Evolutionary conservation across 2,888 invertebrate genomes (phyloP).

Genomic region (Torymus texanus): DNA sequence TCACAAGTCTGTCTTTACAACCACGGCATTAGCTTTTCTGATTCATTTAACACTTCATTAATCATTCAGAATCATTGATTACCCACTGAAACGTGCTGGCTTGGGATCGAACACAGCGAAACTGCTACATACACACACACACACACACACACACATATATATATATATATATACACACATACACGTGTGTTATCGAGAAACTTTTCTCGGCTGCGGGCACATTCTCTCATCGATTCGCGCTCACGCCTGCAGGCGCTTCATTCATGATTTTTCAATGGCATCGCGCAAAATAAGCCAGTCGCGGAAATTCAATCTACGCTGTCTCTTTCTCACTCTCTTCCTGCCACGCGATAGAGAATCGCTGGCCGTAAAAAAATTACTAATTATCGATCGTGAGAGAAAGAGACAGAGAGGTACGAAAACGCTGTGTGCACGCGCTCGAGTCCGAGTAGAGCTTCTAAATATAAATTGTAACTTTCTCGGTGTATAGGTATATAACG

Average conservation of each 20-base stretch:
- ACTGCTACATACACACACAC: no score
- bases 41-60: no score
- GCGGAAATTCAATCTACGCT: slow-evolving; percentile 4
- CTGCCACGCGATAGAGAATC: not conserved
- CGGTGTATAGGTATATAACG: not conserved
- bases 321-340: no score
- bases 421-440: not conserved
- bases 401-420: not conserved
- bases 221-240: not conserved
- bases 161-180: no score
- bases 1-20: no score
- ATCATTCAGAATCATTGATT: no score
- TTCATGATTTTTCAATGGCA: slow-evolving; percentile 9
- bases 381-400: slow-evolving; percentile 32
- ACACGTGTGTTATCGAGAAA: no score
- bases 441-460: not conserved
- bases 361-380: slow-evolving; percentile 25
- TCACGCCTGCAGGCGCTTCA: not conserved
- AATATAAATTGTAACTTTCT: slow-evolving; percentile 21
- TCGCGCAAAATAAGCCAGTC: not conserved
- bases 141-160: no score
- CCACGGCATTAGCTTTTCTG: no score
- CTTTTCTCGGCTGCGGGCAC: no score
- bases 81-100: no score
- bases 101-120: no score